A percentile compares a stretch with the other conserved stretches of the same genome.
Conservation (phyloP, 2,113 vertebrate genomes). For the Mesoclemmys tuberculata region DNA sequence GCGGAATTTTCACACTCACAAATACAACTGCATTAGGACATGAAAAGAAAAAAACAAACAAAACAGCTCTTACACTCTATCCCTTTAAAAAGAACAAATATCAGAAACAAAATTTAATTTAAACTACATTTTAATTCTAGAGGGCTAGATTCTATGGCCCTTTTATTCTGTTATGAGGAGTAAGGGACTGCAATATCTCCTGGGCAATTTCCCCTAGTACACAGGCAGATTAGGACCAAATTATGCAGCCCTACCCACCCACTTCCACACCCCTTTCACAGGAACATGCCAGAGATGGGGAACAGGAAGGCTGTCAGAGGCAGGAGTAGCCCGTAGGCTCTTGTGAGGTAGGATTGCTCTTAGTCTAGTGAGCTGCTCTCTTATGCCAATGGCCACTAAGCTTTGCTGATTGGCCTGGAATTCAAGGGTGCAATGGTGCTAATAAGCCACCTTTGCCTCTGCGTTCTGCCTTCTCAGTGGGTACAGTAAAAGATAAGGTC, state of each 20-base stretch:
- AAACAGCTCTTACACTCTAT: background rate
- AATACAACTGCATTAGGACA: background rate
- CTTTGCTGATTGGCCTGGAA: background rate
- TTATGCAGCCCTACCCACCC: background rate
- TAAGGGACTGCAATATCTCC: background rate
- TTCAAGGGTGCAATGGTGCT: background rate
- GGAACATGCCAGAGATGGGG: background rate
- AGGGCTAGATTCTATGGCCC: background rate
- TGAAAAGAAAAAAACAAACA: background rate
- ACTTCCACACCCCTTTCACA: background rate
- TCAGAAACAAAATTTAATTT: background rate
- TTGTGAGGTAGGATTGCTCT: background rate
- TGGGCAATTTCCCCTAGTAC: background rate
- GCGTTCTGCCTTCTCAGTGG: too few relatives aligned
- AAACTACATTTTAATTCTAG: background rate
- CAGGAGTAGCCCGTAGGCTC: background rate
- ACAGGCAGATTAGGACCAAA: background rate
- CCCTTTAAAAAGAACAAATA: background rate
- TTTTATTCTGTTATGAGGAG: background rate
- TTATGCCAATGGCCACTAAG: background rate
- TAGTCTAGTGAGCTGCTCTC: background rate
- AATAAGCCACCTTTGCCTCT: background rate
- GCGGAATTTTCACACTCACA: background rate
- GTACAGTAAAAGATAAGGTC: background rate
- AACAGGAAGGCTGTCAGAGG: background rate